Evolutionary conservation across 2,888 invertebrate genomes (phyloP).

Genomic region (Anagyrus pseudococci): DNA sequence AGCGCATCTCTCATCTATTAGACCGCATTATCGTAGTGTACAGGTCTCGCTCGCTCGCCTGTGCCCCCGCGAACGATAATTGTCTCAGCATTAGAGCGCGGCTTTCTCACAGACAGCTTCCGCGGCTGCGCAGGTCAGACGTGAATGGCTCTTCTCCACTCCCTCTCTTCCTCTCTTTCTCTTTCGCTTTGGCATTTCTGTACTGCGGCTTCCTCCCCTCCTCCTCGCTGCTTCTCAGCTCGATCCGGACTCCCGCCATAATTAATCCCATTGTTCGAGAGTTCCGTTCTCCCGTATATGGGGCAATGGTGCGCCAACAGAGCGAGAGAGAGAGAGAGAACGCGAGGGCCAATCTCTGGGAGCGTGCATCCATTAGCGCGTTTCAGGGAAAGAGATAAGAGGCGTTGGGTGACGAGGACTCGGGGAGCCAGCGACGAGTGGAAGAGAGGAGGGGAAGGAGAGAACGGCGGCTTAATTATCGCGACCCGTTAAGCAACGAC

Average conservation of each 20-base stretch:
- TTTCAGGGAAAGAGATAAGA: neutral
- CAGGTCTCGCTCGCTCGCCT: too few relatives aligned
- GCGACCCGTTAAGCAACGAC: conserved; percentile 34
- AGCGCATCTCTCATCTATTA: too few relatives aligned
- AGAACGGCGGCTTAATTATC: conserved; percentile 53
- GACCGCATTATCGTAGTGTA: too few relatives aligned
- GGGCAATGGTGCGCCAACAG: conserved; percentile 43
- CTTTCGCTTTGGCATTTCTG: too few relatives aligned
- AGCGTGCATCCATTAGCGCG: conserved; percentile 3
- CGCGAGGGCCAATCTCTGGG: conserved; percentile 8
- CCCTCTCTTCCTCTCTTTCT: neutral
- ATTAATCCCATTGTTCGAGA: conserved; percentile 58
- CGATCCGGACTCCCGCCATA: conserved; percentile 53
- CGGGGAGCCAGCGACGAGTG: too few relatives aligned
- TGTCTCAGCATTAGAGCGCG: too few relatives aligned
- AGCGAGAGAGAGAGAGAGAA: neutral
- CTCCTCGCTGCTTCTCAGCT: conserved; percentile 51
- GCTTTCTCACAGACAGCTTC: too few relatives aligned
- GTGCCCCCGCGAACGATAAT: too few relatives aligned
- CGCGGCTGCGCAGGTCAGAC: conserved; percentile 32
- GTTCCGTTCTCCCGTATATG: conserved; percentile 38
- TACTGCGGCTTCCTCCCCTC: too few relatives aligned
- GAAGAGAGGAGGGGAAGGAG: conserved; percentile 26
- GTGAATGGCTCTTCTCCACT: conserved; percentile 29
- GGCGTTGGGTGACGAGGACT: too few relatives aligned